These are phyloP conservation scores for Puffinus mauretanicus DNA, from an alignment of 2,113 vertebrate species.

Conservation along the genomic window DNA sequence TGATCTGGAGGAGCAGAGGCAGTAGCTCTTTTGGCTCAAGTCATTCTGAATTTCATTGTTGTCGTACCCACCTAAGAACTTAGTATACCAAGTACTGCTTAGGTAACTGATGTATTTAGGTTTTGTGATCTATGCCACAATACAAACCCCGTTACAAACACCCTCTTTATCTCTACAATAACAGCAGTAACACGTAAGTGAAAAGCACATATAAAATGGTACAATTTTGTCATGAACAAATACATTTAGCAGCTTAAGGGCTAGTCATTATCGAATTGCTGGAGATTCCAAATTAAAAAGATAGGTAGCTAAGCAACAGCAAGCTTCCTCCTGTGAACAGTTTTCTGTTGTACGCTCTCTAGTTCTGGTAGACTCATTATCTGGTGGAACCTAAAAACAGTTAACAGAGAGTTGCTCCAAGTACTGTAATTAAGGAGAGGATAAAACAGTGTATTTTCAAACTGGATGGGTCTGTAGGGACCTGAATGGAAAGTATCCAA, in stretches of 20 bases:
- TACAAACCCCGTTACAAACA: conserved; percentile 1
- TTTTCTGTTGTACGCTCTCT: not conserved
- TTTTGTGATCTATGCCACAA: not conserved
- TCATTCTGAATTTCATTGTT: not conserved
- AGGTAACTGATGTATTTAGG: rapidly evolving
- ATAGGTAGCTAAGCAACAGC: conserved; percentile 74
- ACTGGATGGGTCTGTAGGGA: conserved; percentile 55
- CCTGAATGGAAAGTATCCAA: conserved; percentile 58
- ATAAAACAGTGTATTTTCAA: conserved; percentile 60
- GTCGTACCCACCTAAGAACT: not conserved
- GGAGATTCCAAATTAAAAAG: conserved; percentile 66
- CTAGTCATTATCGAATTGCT: conserved; percentile 50
- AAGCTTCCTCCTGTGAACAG: conserved; percentile 52
- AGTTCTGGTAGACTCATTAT: conserved; percentile 62
- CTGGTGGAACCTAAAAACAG: conserved; percentile 53
- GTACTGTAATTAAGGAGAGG: conserved; percentile 65
- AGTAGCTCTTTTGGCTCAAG: not conserved
- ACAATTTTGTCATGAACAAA: conserved; percentile 28
- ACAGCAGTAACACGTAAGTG: not conserved
- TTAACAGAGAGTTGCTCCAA: conserved; percentile 59
- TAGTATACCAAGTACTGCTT: not conserved
- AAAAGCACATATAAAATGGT: conserved; percentile 10
- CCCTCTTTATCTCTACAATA: not conserved
- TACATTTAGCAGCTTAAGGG: conserved; percentile 50
- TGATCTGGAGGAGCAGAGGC: not conserved